phyloP scores from a whole-genome alignment of 1,140 invertebrate species.

The Drosophila bocqueti region DNA sequence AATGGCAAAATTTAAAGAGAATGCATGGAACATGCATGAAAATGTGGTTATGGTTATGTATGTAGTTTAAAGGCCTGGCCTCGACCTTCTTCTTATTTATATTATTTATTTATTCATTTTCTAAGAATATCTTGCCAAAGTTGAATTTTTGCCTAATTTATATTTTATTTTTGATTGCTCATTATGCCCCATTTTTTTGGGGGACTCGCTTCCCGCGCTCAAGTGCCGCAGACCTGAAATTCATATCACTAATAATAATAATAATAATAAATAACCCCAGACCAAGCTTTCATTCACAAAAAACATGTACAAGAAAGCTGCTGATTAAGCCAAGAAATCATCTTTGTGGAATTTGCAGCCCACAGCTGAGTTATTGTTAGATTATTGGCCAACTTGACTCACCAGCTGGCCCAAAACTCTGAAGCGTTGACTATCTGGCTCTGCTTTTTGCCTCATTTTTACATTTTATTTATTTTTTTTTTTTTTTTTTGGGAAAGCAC shows the following conservation, averaged over 20 bases:
- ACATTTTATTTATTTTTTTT: no score
- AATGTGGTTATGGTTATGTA: no score
- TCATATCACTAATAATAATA: no score
- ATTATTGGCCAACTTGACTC: conserved; percentile 8
- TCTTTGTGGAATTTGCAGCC: conserved; percentile 1
- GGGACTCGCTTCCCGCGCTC: not conserved
- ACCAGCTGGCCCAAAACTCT: not conserved
- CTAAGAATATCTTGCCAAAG: not conserved
- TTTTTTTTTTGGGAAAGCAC: conserved; percentile 5
- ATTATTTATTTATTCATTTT: not conserved
- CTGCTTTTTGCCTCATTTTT: not conserved
- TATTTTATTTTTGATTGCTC: conserved; percentile 2
- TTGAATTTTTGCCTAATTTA: not conserved
- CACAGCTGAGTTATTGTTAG: not conserved
- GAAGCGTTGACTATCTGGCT: conserved; percentile 1
- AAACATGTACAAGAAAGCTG: not conserved
- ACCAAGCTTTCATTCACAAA: not conserved
- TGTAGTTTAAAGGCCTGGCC: no score
- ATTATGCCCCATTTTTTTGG: conserved; percentile 14
- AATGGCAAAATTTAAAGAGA: not conserved
- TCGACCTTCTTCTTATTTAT: not conserved
- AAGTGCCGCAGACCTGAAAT: conserved; percentile 26
- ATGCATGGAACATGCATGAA: no score
- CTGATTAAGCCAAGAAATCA: conserved; percentile 15
- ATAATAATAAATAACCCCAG: not conserved